phyloP scores from a whole-genome alignment of 2,797 vertebrate genomes.

The Fratercula arctica region DNA sequence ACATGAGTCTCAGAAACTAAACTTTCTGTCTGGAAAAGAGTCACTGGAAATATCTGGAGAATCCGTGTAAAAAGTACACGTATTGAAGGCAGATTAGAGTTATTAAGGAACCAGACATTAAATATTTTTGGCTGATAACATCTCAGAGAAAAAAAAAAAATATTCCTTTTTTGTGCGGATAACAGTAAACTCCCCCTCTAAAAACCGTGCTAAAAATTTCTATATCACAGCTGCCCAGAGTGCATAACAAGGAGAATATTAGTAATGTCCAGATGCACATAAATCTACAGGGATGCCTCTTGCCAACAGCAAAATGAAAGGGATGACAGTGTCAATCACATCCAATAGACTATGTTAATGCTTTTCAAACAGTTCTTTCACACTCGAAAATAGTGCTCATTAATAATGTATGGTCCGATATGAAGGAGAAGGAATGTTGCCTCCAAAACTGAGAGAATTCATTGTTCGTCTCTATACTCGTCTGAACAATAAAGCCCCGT shows the following conservation, averaged over 20 bases:
- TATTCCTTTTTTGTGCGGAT: conserved; percentile 11
- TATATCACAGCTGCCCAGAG: conserved; percentile 79
- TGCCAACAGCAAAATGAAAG: conserved; percentile 81
- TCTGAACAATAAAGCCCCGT: conserved; percentile 69
- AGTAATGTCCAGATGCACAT: conserved; percentile 82
- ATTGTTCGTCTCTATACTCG: conserved; percentile 67
- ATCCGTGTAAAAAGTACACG: background rate
- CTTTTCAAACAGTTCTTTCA: conserved; percentile 85
- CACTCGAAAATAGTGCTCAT: conserved; percentile 80
- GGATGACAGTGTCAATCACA: conserved; percentile 83
- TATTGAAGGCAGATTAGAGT: background rate
- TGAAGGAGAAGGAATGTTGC: conserved; percentile 73
- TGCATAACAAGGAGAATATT: conserved; percentile 79
- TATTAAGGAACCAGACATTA: conserved; percentile 28
- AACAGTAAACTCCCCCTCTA: conserved; percentile 48
- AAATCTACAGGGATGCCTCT: conserved; percentile 80
- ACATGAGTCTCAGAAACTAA: background rate
- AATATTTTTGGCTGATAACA: conserved; percentile 63
- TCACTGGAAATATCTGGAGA: background rate
- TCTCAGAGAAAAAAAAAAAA: conserved; percentile 16
- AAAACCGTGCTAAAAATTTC: conserved; percentile 72
- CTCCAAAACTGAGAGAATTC: conserved; percentile 75
- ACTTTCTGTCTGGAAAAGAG: background rate
- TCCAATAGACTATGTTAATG: conserved; percentile 82
- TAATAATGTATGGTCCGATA: conserved; percentile 83